phyloP scores from a whole-genome alignment of 2,113 vertebrate species.

The Amblyornis subalaris region DNA sequence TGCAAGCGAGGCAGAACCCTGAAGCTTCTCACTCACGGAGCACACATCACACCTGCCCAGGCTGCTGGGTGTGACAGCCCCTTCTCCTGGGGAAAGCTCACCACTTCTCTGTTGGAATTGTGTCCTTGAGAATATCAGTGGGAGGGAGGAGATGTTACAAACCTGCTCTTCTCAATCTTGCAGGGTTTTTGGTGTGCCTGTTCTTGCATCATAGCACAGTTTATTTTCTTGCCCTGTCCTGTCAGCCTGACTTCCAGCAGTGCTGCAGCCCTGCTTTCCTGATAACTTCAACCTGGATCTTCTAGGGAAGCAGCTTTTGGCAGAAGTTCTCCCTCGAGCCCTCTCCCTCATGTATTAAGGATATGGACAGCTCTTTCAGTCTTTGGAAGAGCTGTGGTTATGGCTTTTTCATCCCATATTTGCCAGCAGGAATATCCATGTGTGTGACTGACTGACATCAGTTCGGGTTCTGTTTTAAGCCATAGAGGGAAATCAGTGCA shows the following conservation, averaged over 20 bases:
- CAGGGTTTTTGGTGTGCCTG: not conserved
- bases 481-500: accelerated
- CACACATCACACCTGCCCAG: not conserved
- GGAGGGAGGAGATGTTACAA: not conserved
- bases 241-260: not conserved
- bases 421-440: not conserved
- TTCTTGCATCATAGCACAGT: not conserved
- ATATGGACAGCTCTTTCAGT: not conserved
- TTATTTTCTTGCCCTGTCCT: not conserved
- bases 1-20: not conserved
- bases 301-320: not conserved
- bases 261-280: accelerated
- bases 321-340: not conserved
- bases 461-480: not conserved
- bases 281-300: not conserved
- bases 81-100: too few species aligned
- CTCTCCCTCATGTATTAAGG: not conserved
- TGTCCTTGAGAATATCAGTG: not conserved
- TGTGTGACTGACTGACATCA: accelerated
- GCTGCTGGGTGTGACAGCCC: not conserved
- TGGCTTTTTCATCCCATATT: not conserved
- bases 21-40: not conserved
- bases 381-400: not conserved
- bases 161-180: not conserved
- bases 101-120: not conserved